A percentile compares a stretch with the other conserved stretches of the same genome.
Conservation (phyloP, 2,888 invertebrate genomes). For the Caenorhabditis sp. region DNA sequence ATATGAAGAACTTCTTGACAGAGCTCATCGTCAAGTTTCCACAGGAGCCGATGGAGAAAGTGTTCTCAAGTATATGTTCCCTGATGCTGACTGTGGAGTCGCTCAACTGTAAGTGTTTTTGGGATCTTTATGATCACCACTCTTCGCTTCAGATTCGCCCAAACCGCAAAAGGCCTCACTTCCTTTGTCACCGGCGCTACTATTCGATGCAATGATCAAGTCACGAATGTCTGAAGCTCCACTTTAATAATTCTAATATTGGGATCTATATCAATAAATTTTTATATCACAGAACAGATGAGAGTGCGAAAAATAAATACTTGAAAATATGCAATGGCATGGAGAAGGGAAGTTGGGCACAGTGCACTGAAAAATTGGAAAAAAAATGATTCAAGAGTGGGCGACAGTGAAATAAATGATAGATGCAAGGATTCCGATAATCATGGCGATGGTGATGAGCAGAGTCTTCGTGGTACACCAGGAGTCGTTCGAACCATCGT, state of each 20-base stretch:
- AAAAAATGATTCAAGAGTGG: slow-evolving; percentile 42
- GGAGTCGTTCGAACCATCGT: slow-evolving; percentile 36
- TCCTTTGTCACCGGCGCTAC: slow-evolving; percentile 36
- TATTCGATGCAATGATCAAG: slow-evolving; percentile 29
- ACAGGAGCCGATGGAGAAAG: slow-evolving; percentile 32
- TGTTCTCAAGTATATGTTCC: slow-evolving; percentile 44
- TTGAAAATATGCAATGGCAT: slow-evolving; percentile 39
- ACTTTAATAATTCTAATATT: not conserved
- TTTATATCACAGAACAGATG: slow-evolving; percentile 33
- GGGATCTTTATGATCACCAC: not conserved
- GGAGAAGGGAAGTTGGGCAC: not conserved
- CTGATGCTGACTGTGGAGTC: slow-evolving; percentile 30
- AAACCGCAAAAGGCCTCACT: slow-evolving; percentile 17
- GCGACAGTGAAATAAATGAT: slow-evolving; percentile 64
- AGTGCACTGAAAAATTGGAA: not conserved
- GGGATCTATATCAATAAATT: slow-evolving; percentile 13
- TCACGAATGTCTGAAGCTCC: slow-evolving; percentile 9
- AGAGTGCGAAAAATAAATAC: slow-evolving; percentile 30
- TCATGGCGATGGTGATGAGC: slow-evolving; percentile 58
- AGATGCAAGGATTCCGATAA: slow-evolving; percentile 57
- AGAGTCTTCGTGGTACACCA: slow-evolving; percentile 63
- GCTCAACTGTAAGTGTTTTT: slow-evolving; percentile 38
- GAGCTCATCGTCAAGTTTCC: slow-evolving; percentile 31
- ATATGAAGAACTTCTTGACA: slow-evolving; percentile 23
- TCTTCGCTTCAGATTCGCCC: slow-evolving; percentile 27